Evolutionary conservation across 2,113 vertebrate genomes (phyloP), one percentile per base, ranked within the genome.

Genomic region (Oncorhynchus nerka): DNA sequence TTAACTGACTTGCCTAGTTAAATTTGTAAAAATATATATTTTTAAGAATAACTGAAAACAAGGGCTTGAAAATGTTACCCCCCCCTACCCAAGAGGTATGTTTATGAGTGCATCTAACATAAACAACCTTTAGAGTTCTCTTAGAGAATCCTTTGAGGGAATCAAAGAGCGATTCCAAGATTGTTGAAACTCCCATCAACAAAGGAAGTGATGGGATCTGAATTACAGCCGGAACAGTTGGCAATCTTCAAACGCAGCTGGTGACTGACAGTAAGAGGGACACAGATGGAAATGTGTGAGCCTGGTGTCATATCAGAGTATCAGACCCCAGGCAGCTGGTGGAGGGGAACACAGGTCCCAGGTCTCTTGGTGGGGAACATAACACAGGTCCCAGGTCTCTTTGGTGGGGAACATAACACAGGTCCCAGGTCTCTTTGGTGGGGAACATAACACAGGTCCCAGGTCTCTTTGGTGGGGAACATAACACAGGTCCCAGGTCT

Each of bases 211-310:
- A 65, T 64, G 68, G 15, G 57, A 61, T 59, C 55, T 73, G 48
- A 73, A 73, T n/a, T 32, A 48, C 30, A 30, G 5, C n/a, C 9
- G 45, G 77, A 19, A 79, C 71, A 78, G 79, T 71, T 83, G 84
- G 76, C 82, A 80, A 86, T 86, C 80, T 82, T 81, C 76, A 79
- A 82, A 86, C 81, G 86, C 81, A 88, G 87, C 80, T 87, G 87
- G 4, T 87, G 76, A 73, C 26, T 71, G 75, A 77, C 24, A 68
- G 19, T 28, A 4, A 30, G 62, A 16, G 68, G 57, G 68, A 49
- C 13, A 11, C 19, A 62, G 78, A 87, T 71, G 75, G 85, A 81
- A 83, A 77, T 59, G 70, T 59, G 70, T 61, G 87, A 82, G 85
- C 85, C 83, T 77, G 79, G 76, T 77, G 80, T 20, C 74, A 55